These are phyloP conservation scores for Pomacea canaliculata DNA, from an alignment of 2,888 invertebrate species.

Conservation along the genomic window DNA sequence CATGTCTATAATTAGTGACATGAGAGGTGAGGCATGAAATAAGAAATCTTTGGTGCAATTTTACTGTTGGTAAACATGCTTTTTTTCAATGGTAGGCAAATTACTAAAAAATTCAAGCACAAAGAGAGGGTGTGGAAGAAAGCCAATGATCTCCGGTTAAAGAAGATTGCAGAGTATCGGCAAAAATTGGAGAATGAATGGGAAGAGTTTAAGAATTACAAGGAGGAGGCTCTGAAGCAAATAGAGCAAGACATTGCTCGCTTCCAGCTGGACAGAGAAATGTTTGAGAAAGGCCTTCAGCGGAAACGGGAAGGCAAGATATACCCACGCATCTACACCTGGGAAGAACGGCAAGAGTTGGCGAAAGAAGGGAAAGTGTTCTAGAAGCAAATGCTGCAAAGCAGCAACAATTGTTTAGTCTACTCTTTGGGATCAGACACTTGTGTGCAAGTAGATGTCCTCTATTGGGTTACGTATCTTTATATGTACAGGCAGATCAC, in stretches of 20 bases:
- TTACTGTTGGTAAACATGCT: too few relatives aligned
- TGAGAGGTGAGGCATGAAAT: too few relatives aligned
- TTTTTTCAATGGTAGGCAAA: constrained; percentile 10
- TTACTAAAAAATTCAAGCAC: constrained; percentile 45
- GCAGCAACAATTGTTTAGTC: not conserved
- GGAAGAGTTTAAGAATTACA: constrained; percentile 80
- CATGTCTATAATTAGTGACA: too few relatives aligned
- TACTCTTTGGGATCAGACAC: not conserved
- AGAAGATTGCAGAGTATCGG: constrained; percentile 78
- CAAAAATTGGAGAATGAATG: constrained; percentile 79
- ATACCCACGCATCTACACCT: constrained; percentile 18
- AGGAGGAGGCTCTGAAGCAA: constrained; percentile 77
- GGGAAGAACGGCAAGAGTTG: constrained; percentile 21
- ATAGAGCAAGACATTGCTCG: constrained; percentile 47
- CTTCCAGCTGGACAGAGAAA: constrained; percentile 40
- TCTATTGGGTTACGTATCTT: not conserved
- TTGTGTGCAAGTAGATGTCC: not conserved
- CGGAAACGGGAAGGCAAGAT: constrained; percentile 23
- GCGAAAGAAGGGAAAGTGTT: not conserved
- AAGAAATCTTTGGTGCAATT: too few relatives aligned
- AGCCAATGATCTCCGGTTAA: constrained; percentile 72
- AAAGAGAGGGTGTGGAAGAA: constrained; percentile 33
- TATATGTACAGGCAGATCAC: too few relatives aligned
- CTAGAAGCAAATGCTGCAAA: not conserved
- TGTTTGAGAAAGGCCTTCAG: constrained; percentile 26